A percentile compares a stretch with the other conserved stretches of the same genome.
These are phyloP conservation scores for Pteruthius melanotis DNA, from an alignment of 2,113 vertebrate species.

Conservation along the genomic window DNA sequence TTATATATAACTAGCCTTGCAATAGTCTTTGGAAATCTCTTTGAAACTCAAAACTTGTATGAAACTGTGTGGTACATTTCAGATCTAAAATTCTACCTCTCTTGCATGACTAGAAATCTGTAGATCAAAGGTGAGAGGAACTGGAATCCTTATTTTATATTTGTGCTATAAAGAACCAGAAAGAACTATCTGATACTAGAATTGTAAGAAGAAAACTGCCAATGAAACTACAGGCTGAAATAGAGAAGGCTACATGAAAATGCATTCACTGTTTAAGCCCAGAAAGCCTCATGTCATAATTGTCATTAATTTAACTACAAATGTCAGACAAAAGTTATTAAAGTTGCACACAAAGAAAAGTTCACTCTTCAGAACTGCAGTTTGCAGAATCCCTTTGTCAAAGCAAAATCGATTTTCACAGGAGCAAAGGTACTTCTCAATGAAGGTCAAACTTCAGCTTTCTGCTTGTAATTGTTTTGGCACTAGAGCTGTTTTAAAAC, in stretches of 20 bases:
- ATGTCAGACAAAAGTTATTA: neutral
- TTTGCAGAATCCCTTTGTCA: neutral
- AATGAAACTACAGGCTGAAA: neutral
- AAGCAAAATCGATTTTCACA: neutral
- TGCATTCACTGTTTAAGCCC: neutral
- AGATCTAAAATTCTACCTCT: neutral
- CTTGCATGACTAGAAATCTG: neutral
- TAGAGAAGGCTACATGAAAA: neutral
- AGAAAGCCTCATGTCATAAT: accelerated
- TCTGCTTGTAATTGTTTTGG: neutral
- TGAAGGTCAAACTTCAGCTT: neutral
- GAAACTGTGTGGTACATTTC: neutral
- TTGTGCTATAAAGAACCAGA: neutral
- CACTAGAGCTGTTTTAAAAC: neutral
- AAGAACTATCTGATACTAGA: neutral
- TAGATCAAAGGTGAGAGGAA: neutral
- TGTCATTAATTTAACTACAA: neutral
- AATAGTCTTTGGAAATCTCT: neutral
- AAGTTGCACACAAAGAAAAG: neutral
- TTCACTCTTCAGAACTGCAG: neutral
- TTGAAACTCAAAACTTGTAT: neutral
- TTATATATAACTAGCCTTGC: neutral
- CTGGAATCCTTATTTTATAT: neutral
- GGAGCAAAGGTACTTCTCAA: neutral
- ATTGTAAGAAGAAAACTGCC: neutral